phyloP scores from a whole-genome alignment of 2,113 vertebrate species.

The Eublepharis macularius region DNA sequence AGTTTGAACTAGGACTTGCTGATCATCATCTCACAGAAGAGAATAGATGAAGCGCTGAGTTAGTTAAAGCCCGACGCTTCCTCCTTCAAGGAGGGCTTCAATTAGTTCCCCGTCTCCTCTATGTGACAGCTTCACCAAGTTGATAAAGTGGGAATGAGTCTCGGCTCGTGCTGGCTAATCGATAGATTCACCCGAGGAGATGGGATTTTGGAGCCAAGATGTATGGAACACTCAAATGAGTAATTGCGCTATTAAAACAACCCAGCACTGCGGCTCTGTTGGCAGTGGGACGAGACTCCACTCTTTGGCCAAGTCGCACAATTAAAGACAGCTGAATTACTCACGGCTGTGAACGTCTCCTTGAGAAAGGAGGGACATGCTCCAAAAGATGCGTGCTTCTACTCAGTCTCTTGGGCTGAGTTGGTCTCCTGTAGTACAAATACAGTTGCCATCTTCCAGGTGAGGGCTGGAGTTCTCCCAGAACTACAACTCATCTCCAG shows the following conservation, averaged over 20 bases:
- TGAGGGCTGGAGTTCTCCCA: too few species aligned
- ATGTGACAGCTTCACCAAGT: constrained; percentile 13
- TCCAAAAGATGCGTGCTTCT: background rate
- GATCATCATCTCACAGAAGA: background rate
- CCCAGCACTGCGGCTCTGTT: background rate
- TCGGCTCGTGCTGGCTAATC: background rate
- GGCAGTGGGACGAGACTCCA: background rate
- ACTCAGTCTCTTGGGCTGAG: background rate
- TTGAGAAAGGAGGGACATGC: background rate
- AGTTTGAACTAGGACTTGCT: background rate
- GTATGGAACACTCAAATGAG: background rate
- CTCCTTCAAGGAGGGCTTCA: constrained; percentile 3
- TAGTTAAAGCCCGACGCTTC: background rate
- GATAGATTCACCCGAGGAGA: background rate
- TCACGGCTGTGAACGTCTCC: background rate
- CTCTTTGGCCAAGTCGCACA: background rate
- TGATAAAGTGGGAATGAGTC: constrained; percentile 8
- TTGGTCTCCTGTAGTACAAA: background rate
- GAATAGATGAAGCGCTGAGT: background rate
- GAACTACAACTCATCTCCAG: too few species aligned
- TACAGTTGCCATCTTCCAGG: too few species aligned
- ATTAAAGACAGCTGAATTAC: background rate
- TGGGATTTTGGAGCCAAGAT: background rate
- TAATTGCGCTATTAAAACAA: constrained; percentile 10
- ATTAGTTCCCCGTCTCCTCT: constrained; percentile 2